Evolutionary conservation across 2,113 vertebrate genomes (phyloP).

Genomic region (Pelusios castaneus): DNA sequence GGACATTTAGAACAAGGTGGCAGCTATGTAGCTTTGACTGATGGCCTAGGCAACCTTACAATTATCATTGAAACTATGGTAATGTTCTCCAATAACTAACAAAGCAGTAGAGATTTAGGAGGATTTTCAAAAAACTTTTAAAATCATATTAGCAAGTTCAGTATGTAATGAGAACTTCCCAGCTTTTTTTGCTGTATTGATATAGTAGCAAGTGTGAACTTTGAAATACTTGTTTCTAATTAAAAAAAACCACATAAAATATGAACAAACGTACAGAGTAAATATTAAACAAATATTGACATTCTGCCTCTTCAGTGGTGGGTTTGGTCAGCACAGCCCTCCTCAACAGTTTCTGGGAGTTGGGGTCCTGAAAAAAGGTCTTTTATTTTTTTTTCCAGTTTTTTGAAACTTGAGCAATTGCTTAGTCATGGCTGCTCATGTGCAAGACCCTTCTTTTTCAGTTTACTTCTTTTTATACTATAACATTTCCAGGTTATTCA

Average conservation of each 20-base stretch:
- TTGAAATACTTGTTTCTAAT: neutral
- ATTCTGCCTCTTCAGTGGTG: neutral
- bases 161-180: neutral
- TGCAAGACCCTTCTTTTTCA: neutral
- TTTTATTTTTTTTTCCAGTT: neutral
- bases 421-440: neutral
- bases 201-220: neutral
- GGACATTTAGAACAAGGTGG: conserved; percentile 90
- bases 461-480: neutral
- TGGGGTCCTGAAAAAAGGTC: neutral
- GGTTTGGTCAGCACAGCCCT: neutral
- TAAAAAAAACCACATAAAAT: neutral
- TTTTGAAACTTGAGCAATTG: neutral
- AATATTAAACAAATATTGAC: neutral
- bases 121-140: neutral
- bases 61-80: conserved; percentile 97
- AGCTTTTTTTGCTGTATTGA: neutral
- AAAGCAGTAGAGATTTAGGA: neutral
- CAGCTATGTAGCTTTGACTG: conserved; percentile 93
- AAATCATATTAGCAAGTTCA: neutral
- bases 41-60: conserved; percentile 90
- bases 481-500: neutral
- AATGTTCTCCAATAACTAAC: conserved; percentile 26
- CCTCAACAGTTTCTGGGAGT: neutral
- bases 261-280: no score